Evolutionary conservation across 1,140 invertebrate species (phyloP).

Genomic region (Platyscapa corneri): DNA sequence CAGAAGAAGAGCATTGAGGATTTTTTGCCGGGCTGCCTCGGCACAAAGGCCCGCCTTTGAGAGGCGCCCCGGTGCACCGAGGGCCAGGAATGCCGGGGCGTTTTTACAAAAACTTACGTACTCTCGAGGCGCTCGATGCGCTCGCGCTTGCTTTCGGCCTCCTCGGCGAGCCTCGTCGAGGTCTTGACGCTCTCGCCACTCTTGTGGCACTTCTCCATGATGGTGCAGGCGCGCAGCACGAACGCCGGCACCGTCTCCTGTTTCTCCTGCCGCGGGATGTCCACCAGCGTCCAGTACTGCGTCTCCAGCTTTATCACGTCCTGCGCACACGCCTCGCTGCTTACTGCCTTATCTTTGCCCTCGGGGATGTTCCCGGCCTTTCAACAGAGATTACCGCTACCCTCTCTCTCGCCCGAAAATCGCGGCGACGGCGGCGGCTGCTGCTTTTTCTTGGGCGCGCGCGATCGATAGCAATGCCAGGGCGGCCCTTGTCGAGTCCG

Average conservation of each 20-base stretch:
- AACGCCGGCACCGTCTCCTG: slow-evolving; percentile 93
- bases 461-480: too few species aligned
- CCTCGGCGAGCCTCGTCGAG: slow-evolving; percentile 86
- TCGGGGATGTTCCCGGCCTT: too few species aligned
- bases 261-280: slow-evolving; percentile 91
- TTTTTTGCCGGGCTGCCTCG: too few species aligned
- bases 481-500: too few species aligned
- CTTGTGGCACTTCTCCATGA: slow-evolving; percentile 93
- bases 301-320: slow-evolving; percentile 94
- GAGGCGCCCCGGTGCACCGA: neutral
- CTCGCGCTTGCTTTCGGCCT: slow-evolving; percentile 87
- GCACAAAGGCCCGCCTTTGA: too few species aligned
- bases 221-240: slow-evolving; percentile 90
- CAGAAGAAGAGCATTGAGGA: too few species aligned
- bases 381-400: too few species aligned
- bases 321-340: slow-evolving; percentile 73
- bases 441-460: too few species aligned
- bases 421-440: too few species aligned
- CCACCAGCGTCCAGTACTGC: slow-evolving; percentile 93
- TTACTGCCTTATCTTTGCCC: too few species aligned
- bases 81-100: neutral
- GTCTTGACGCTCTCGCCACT: slow-evolving; percentile 92
- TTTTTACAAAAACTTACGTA: slow-evolving; percentile 62
- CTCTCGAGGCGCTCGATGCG: slow-evolving; percentile 89
- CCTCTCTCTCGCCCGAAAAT: too few species aligned